phyloP scores from a whole-genome alignment of 2,888 invertebrate species.

The Agrilus mali region DNA sequence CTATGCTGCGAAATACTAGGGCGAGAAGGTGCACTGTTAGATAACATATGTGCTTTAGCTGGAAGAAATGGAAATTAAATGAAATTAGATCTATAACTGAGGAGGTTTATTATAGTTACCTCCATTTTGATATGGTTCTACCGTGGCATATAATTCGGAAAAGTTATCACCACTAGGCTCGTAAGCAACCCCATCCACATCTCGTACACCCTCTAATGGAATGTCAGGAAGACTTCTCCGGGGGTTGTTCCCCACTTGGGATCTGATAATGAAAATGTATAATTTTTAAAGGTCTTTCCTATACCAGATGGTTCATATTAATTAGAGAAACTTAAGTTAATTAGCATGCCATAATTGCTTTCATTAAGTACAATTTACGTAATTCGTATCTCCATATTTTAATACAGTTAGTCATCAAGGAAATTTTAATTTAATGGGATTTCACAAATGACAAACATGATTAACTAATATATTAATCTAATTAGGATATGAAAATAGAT shows the following conservation, averaged over 20 bases:
- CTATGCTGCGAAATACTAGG: conserved; percentile 48
- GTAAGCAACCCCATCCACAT: conserved; percentile 25
- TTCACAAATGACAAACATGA: too few species aligned
- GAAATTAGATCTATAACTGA: background rate
- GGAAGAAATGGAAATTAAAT: conserved; percentile 1
- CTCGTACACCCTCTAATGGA: conserved; percentile 43
- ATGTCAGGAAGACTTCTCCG: conserved; percentile 79
- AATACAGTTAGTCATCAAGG: too few species aligned
- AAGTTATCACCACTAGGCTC: conserved; percentile 53
- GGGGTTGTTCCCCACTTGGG: conserved; percentile 39
- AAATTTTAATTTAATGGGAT: too few species aligned
- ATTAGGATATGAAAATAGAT: too few species aligned
- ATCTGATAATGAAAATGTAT: conserved; percentile 20
- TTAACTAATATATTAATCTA: too few species aligned
- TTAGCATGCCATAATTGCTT: too few species aligned
- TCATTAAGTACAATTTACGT: too few species aligned
- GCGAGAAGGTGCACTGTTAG: conserved; percentile 30
- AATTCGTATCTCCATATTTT: too few species aligned
- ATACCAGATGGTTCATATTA: too few species aligned
- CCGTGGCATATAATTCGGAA: conserved; percentile 77
- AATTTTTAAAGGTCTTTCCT: background rate
- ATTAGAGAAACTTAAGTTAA: too few species aligned
- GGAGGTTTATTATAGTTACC: conserved; percentile 12
- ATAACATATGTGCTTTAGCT: conserved; percentile 26
- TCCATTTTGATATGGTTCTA: conserved; percentile 34